Percentiles rank a stretch among this genome's conserved stretches.
Evolutionary conservation across 2,888 invertebrate genomes (phyloP).

Genomic region (Chydorus sphaericus): DNA sequence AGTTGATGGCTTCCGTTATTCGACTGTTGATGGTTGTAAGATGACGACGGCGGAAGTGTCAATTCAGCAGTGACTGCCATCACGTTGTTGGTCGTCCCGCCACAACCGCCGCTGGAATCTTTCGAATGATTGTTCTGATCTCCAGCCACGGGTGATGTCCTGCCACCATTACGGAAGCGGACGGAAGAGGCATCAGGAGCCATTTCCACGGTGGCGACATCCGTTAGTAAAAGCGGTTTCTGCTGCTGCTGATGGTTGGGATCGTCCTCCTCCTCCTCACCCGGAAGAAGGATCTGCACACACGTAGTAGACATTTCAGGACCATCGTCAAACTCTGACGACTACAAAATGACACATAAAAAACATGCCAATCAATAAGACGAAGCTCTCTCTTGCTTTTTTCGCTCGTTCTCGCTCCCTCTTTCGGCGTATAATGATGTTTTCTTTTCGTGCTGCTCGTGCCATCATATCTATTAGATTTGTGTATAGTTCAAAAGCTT

Average conservation of each 20-base stretch:
- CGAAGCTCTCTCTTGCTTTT: too few species aligned
- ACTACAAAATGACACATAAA: too few species aligned
- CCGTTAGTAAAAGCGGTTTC: not conserved
- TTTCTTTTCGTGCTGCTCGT: too few species aligned
- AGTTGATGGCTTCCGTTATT: not conserved
- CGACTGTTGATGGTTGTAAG: not conserved
- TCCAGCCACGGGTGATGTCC: not conserved
- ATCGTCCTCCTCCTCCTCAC: not conserved
- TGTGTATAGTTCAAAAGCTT: too few species aligned
- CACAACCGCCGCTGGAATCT: too few species aligned
- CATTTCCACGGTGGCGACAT: not conserved
- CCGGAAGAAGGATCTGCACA: slow-evolving; percentile 7
- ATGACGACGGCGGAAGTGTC: too few species aligned
- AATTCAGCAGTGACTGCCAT: too few species aligned
- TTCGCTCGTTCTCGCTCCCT: too few species aligned
- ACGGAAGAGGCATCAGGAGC: not conserved
- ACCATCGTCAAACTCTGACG: slow-evolving; percentile 1
- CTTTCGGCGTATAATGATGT: too few species aligned
- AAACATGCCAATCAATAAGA: too few species aligned
- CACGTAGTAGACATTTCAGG: not conserved
- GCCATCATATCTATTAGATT: too few species aligned
- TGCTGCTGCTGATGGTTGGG: not conserved
- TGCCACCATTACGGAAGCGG: not conserved
- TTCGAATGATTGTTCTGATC: not conserved
- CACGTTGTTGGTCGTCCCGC: too few species aligned